Percentiles rank a stretch among this genome's conserved stretches.
Evolutionary conservation across 1,140 invertebrate species (phyloP).

Genomic region (Piezodorus guildinii): DNA sequence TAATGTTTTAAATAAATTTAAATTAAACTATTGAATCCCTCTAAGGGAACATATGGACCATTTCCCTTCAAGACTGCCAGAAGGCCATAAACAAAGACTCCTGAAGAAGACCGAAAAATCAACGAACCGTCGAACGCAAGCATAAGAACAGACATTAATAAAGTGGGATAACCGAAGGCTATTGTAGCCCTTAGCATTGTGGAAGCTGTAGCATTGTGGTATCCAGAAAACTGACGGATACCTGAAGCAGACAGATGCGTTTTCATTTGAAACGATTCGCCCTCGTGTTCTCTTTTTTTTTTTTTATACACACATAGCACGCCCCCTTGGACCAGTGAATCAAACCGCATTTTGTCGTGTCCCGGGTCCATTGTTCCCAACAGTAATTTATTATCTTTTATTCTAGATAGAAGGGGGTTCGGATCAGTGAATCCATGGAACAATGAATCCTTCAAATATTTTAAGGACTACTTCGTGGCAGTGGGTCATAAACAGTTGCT

Average conservation of each 20-base stretch:
- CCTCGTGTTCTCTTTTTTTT: not conserved
- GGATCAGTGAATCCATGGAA: no score
- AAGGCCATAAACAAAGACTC: no score
- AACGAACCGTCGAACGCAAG: conserved; percentile 1
- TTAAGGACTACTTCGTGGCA: no score
- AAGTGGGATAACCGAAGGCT: not conserved
- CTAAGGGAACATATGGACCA: no score
- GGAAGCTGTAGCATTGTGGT: not conserved
- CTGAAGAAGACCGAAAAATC: conserved; percentile 2
- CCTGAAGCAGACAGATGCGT: conserved; percentile 14
- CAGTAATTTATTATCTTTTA: conserved; percentile 2
- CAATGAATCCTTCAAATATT: no score
- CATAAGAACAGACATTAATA: conserved; percentile 7
- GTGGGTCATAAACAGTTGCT: no score
- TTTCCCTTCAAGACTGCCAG: no score
- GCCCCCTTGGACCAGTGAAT: conserved; percentile 1
- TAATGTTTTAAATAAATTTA: no score
- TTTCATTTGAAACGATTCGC: conserved; percentile 1
- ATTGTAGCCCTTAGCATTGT: not conserved
- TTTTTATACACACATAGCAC: not conserved
- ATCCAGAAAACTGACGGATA: not conserved
- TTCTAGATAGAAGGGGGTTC: no score
- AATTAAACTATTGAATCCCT: no score
- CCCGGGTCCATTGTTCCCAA: not conserved
- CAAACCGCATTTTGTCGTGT: conserved; percentile 3